A percentile compares a stretch with the other conserved stretches of the same genome.
phyloP scores from a whole-genome alignment of 2,113 vertebrate species.

The Pituophis catenifer region DNA sequence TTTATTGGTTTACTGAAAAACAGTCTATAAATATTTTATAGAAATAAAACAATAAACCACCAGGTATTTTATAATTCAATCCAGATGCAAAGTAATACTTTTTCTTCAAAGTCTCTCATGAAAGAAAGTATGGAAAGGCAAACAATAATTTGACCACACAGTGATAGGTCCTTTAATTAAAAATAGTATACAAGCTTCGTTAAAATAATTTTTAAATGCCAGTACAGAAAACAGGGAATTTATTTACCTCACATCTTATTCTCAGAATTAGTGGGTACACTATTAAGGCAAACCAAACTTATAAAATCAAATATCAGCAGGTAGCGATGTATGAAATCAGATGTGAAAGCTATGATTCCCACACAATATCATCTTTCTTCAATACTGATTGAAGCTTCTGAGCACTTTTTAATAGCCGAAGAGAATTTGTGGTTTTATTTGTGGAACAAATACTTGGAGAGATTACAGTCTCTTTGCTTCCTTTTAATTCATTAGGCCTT shows the following conservation, averaged over 20 bases:
- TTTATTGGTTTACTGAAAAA: not conserved
- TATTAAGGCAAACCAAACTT: not conserved
- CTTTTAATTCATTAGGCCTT: slow-evolving; percentile 42
- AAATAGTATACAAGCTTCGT: not conserved
- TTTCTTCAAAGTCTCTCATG: not conserved
- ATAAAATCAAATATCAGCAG: not conserved
- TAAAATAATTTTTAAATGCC: not conserved
- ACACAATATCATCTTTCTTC: slow-evolving; percentile 76
- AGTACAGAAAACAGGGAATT: not conserved
- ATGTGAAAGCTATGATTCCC: slow-evolving; percentile 73
- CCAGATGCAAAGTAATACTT: not conserved
- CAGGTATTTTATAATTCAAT: not conserved
- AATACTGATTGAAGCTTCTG: slow-evolving; percentile 79
- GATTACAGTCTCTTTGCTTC: slow-evolving; percentile 53
- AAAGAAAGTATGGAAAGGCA: not conserved
- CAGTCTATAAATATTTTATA: not conserved
- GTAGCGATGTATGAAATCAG: not conserved
- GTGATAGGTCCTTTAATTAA: not conserved
- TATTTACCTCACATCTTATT: not conserved
- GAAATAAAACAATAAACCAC: not conserved
- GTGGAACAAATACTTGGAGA: slow-evolving; percentile 57
- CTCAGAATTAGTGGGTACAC: not conserved
- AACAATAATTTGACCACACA: not conserved
- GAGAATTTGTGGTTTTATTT: slow-evolving; percentile 64
- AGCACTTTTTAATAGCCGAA: slow-evolving; percentile 74